These are phyloP conservation scores for Dryocosmus kuriphilus DNA, from an alignment of 2,888 invertebrate genomes.

Conservation along the genomic window DNA sequence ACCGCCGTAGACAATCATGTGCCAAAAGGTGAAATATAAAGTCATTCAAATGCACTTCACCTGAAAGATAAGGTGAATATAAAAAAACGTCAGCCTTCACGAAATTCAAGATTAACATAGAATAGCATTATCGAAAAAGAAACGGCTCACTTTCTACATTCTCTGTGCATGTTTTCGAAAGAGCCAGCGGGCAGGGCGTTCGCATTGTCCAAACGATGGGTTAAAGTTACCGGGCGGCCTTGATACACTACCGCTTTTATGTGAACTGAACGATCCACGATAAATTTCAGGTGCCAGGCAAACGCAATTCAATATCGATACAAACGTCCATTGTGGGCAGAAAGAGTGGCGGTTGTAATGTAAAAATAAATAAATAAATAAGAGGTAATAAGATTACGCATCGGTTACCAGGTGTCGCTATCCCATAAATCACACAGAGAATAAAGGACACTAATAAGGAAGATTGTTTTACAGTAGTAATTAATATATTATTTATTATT, in stretches of 20 bases:
- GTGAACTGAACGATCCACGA: constrained; percentile 21
- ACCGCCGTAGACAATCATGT: no score
- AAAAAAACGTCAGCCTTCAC: background rate
- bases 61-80: no score
- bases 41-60: no score
- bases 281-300: constrained; percentile 23
- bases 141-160: constrained; percentile 8
- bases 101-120: constrained; percentile 14
- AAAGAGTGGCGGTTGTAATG: constrained; percentile 5
- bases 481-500: no score
- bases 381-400: constrained; percentile 25
- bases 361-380: constrained; percentile 43
- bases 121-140: constrained; percentile 16
- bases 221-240: constrained; percentile 34
- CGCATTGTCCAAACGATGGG: constrained; percentile 1
- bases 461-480: no score
- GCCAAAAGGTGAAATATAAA: no score
- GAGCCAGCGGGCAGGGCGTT: background rate
- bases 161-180: background rate
- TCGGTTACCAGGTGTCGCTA: background rate
- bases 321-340: constrained; percentile 2
- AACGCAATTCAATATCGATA: constrained; percentile 27
- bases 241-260: constrained; percentile 34
- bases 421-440: no score
- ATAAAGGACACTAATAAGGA: no score